These are phyloP conservation scores for Scaptomyza flava DNA, from an alignment of 2,888 invertebrate genomes.

Conservation along the genomic window DNA sequence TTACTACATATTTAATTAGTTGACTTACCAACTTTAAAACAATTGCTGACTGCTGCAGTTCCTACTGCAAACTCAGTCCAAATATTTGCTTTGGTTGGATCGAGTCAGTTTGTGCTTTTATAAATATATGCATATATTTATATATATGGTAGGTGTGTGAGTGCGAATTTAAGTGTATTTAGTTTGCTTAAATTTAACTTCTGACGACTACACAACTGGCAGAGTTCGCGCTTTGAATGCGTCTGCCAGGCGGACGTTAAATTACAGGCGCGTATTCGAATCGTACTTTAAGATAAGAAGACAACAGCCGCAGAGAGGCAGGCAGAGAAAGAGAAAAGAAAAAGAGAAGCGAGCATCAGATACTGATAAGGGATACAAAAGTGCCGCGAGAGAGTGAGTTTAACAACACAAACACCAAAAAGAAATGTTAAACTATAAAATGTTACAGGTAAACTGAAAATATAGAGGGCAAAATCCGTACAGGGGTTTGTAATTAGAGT, in stretches of 20 bases:
- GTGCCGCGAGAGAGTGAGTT: constrained; percentile 18
- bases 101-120: neutral
- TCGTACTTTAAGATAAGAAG: constrained; percentile 71
- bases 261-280: constrained; percentile 58
- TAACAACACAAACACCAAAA: constrained; percentile 1
- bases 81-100: constrained; percentile 40
- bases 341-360: constrained; percentile 38
- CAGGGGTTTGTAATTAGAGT: constrained; percentile 60
- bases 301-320: constrained; percentile 22
- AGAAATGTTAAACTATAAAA: constrained; percentile 16
- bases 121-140: neutral
- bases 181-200: constrained; percentile 17
- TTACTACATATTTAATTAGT: constrained; percentile 25
- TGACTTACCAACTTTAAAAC: constrained; percentile 52
- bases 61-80: constrained; percentile 46
- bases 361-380: constrained; percentile 52
- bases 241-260: constrained; percentile 52
- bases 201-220: constrained; percentile 58
- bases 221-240: constrained; percentile 60
- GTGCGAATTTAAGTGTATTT: constrained; percentile 20
- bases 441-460: constrained; percentile 27
- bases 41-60: constrained; percentile 46
- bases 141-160: constrained; percentile 6
- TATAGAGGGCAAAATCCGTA: constrained; percentile 1
- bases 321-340: constrained; percentile 8